These are phyloP conservation scores for Microctonus hyperodae DNA, from an alignment of 2,888 invertebrate genomes.

Conservation along the genomic window DNA sequence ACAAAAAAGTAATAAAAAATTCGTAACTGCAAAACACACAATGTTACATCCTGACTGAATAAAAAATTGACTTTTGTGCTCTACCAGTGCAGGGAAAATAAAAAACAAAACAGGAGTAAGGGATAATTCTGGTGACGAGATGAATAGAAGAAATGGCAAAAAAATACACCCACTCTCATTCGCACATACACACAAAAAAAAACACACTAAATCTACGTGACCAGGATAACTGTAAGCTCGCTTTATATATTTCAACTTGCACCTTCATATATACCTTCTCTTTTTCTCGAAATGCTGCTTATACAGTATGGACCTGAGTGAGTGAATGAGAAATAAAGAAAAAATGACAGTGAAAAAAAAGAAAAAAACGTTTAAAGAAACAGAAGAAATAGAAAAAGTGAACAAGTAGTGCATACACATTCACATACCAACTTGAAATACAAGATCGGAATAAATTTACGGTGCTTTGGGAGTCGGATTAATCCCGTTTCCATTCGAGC, in stretches of 20 bases:
- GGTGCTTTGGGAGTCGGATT: slow-evolving; percentile 45
- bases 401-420: slow-evolving; percentile 30
- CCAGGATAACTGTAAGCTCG: slow-evolving; percentile 51
- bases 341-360: slow-evolving; percentile 12
- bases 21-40: background rate
- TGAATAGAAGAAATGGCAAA: background rate
- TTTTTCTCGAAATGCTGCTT: background rate
- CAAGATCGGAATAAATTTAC: slow-evolving; percentile 54
- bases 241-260: slow-evolving; percentile 42
- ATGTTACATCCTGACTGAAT: slow-evolving; percentile 3
- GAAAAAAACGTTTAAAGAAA: slow-evolving; percentile 2
- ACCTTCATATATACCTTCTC: slow-evolving; percentile 29
- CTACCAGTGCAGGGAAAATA: background rate
- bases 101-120: background rate
- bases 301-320: background rate
- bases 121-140: slow-evolving; percentile 4
- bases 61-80: slow-evolving; percentile 23
- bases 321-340: slow-evolving; percentile 6
- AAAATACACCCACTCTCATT: background rate
- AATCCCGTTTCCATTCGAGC: slow-evolving; percentile 43
- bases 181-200: slow-evolving; percentile 7
- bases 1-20: slow-evolving; percentile 21
- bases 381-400: slow-evolving; percentile 2
- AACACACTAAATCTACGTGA: slow-evolving; percentile 47
- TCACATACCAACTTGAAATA: slow-evolving; percentile 45